Base-by-base conservation (phyloP, 2,113 vertebrate species). In the Ophthalmolycus amberensis region DNA sequence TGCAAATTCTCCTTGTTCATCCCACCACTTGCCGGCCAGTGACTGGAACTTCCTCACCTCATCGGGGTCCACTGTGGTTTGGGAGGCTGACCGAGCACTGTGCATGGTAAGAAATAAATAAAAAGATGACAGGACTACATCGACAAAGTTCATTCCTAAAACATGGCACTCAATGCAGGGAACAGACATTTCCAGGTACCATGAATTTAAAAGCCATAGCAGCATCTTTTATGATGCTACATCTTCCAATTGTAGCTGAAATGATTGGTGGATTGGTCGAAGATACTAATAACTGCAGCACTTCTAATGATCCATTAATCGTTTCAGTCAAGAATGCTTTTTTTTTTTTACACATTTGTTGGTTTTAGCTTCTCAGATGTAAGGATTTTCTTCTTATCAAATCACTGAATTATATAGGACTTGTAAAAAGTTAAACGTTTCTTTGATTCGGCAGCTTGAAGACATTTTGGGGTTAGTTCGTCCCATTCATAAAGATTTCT, bases 1-100 rank as follows among this genome's bases (percentile, higher is more conserved):
- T 29, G 94, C 94, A 87, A 97, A 98, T 10, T 95, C 94, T 83
- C 98, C 98, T 76, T 96, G 92, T 71, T 97, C 96, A 83, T 99
- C 96, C 98, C 98, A 99, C 98, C 98, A 99, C 85, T 95, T 97
- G 77, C 93, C 90, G 8, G 97, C 96, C 11, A 98, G 92, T 2
- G 91, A 90, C 93, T 95, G 95, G 94, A 99, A 99, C 91, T 93
- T 96, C 80, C 94, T 98, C 20, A 98, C 22, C 87, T 99, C 98
- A 1, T 79, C 79, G 25, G 94, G 94, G 92, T 99, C 97, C 77
- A 99, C 93, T 5, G 97, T 97, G 29, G 91, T 94, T 2, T 81
- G 91, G 3, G 94, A 96, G 83, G 94, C 89, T 20, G 91, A 87
- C 25, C 92, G 87, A 25, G 48, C 63, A 38, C 93, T 95, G 37